Evolutionary conservation across 2,797 vertebrate species (phyloP).

Genomic region (Amniataba percoides): DNA sequence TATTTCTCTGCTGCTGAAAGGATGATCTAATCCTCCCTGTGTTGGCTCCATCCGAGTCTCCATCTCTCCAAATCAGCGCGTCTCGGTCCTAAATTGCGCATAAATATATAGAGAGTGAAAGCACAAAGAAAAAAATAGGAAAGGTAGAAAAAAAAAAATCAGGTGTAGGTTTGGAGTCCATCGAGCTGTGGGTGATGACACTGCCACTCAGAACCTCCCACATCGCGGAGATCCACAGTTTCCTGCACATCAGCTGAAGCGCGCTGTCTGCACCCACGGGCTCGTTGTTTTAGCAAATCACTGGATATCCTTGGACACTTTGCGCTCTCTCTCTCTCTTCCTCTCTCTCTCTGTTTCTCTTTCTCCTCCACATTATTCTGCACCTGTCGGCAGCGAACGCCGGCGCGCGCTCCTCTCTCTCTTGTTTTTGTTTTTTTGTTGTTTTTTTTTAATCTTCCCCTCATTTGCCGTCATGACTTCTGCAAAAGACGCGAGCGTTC

Average conservation of each 20-base stretch:
- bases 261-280: constrained; percentile 64
- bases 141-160: no score
- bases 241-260: constrained; percentile 49
- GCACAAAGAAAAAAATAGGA: not conserved
- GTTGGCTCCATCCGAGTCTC: not conserved
- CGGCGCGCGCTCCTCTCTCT: constrained; percentile 19
- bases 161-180: no score
- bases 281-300: constrained; percentile 66
- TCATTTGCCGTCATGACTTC: constrained; percentile 89
- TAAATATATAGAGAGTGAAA: not conserved
- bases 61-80: not conserved
- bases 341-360: constrained; percentile 15
- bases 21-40: not conserved
- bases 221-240: constrained; percentile 43
- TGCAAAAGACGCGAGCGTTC: constrained; percentile 88
- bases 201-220: constrained; percentile 61
- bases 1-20: not conserved
- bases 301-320: constrained; percentile 57
- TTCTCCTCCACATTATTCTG: constrained; percentile 63
- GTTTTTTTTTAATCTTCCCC: constrained; percentile 24
- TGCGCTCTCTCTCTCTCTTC: not conserved
- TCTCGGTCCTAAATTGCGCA: not conserved
- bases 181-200: constrained; percentile 20
- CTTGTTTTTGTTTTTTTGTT: constrained; percentile 23
- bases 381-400: constrained; percentile 72